Evolutionary conservation across 2,797 vertebrate genomes (phyloP), one percentile per base, ranked within the genome.

Genomic region (Notoglanidium macrostoma): DNA sequence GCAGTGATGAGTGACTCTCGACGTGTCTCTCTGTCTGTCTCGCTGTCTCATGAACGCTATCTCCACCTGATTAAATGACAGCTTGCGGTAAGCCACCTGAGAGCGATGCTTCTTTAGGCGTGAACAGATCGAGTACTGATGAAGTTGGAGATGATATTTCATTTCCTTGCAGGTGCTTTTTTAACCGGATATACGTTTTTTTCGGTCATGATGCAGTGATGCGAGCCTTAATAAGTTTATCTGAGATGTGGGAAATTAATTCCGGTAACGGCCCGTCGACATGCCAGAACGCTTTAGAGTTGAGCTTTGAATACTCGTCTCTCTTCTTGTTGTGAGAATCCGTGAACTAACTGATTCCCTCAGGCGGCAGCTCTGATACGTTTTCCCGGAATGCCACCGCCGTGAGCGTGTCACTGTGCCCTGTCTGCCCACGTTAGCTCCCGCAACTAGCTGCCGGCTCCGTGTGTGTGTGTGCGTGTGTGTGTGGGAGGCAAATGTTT

Each of bases 371-470:
- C 92, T 94, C 88, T 89, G 86, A 92, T 93, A 86, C 63, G 83
- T 90, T 93, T 91, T 92, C 92, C 90, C 61, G 90, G 95, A 95
- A 96, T 94, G 93, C 94, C 95, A 95, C 81, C 78, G 83, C 85
- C 81, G 84, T 84, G 68, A 86, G 94, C 91, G 92, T 92, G 92
- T 94, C 93, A 95, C 90, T 92, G 92, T 92, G 92, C 91, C 92
- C 93, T 95, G 95, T 95, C 96, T 93, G 91, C 87, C 92, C 90
- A 88, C 90, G 95, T 96, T 95, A 95, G 92, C 90, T 90, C 89
- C 92, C 90, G 49, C 35, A 67, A 86, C 84, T 88, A 87, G 92
- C 91, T 90, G 84, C 74, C 86, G 93, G 92, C 91, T 85, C 92
- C 90, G 90, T 70, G 83, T 86, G 63, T 87, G 72, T 86, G 88